These are phyloP conservation scores for Hafferia zeledoni DNA, from an alignment of 2,797 vertebrate genomes.

Conservation along the genomic window DNA sequence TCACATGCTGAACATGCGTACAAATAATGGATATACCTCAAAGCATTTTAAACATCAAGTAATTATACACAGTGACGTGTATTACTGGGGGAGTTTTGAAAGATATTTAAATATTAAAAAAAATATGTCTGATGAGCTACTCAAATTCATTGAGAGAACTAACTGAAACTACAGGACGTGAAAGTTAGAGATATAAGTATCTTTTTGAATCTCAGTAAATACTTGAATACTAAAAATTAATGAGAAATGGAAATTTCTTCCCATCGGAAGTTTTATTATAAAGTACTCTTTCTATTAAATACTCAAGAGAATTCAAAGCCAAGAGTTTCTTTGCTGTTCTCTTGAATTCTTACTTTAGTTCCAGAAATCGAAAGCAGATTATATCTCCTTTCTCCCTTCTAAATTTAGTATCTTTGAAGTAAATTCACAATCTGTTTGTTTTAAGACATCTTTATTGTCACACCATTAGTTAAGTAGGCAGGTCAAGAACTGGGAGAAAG, in stretches of 20 bases:
- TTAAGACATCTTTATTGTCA: neutral
- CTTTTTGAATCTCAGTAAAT: neutral
- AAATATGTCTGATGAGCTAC: neutral
- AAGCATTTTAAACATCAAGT: neutral
- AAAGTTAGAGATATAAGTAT: neutral
- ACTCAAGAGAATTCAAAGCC: neutral
- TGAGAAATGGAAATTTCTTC: neutral
- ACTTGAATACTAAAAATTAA: neutral
- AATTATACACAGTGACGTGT: neutral
- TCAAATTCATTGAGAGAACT: neutral
- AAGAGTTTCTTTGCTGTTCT: neutral
- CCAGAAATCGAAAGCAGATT: conserved; percentile 1
- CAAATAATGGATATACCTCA: neutral
- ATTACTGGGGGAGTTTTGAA: neutral
- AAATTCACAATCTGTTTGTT: neutral
- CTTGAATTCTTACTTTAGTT: neutral
- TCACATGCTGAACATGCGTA: neutral
- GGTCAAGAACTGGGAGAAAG: neutral
- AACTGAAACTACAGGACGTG: neutral
- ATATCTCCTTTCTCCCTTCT: neutral
- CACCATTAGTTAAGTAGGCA: neutral
- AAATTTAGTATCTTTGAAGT: neutral
- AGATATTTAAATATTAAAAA: neutral
- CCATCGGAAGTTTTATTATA: neutral
- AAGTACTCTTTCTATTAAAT: neutral